phyloP scores from a whole-genome alignment of 2,113 vertebrate genomes.

The Phodopus roborovskii region DNA sequence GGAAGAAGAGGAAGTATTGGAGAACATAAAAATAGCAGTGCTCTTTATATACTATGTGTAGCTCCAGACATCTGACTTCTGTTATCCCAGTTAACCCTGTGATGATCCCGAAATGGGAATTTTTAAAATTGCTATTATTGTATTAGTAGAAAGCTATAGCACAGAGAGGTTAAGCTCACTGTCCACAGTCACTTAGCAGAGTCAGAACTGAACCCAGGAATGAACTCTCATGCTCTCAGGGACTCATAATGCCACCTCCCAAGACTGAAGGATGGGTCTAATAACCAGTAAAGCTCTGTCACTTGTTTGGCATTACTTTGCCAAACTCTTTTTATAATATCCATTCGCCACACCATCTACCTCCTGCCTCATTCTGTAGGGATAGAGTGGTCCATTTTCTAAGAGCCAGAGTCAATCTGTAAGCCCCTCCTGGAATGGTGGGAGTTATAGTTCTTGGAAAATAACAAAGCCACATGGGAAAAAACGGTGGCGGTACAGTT shows the following conservation, averaged over 20 bases:
- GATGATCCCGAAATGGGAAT: neutral
- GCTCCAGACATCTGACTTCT: neutral
- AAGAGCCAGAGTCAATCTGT: neutral
- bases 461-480: neutral
- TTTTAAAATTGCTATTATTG: neutral
- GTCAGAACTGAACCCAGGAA: conserved; percentile 24
- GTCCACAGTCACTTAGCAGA: neutral
- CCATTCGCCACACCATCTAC: neutral
- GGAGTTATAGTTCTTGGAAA: neutral
- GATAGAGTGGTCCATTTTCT: neutral
- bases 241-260: neutral
- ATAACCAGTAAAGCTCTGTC: conserved; percentile 10
- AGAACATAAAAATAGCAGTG: conserved; percentile 34
- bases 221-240: neutral
- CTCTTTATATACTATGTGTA: neutral
- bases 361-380: neutral
- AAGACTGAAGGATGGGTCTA: neutral
- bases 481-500: neutral
- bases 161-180: neutral
- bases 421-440: neutral
- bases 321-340: neutral
- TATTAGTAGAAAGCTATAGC: neutral
- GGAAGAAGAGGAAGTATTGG: neutral
- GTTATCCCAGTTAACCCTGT: conserved; percentile 29
- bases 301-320: neutral